These are phyloP conservation scores for Acropora yongei DNA, from an alignment of 64 coral and sea anemone species.

Conservation along the genomic window DNA sequence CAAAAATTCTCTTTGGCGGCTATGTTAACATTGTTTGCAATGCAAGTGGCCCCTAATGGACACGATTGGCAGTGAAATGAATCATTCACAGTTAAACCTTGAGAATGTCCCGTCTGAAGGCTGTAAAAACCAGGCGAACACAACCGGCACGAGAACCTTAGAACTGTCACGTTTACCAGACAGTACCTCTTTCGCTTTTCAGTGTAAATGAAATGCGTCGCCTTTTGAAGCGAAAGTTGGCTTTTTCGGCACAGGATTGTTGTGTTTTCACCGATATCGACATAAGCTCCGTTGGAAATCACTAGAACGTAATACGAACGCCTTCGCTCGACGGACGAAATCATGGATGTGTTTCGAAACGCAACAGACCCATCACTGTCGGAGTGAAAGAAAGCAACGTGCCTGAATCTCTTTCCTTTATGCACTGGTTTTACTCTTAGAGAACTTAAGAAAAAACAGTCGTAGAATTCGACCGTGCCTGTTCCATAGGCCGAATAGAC, in stretches of 20 bases:
- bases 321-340: background rate
- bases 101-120: slow-evolving; percentile 44
- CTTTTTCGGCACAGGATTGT: slow-evolving; percentile 45
- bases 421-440: background rate
- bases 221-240: slow-evolving; percentile 40
- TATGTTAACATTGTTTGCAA: slow-evolving; percentile 15
- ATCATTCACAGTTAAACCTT: slow-evolving; percentile 12
- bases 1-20: slow-evolving; percentile 62
- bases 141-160: slow-evolving; percentile 35
- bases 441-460: slow-evolving; percentile 31
- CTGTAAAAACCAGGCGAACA: slow-evolving; percentile 69
- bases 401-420: background rate
- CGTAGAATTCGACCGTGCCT: slow-evolving; percentile 3
- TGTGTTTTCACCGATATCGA: slow-evolving; percentile 43
- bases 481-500: slow-evolving; percentile 52
- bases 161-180: slow-evolving; percentile 25
- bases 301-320: background rate
- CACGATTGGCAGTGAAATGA: slow-evolving; percentile 29
- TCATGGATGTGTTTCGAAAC: slow-evolving; percentile 46
- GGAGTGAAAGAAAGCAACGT: slow-evolving; percentile 45
- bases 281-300: slow-evolving; percentile 36
- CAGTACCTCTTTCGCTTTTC: slow-evolving; percentile 14
- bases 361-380: slow-evolving; percentile 17
- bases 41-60: slow-evolving; percentile 73
- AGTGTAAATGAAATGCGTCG: slow-evolving; percentile 1